These are phyloP conservation scores for Hydriomena furcata DNA, from an alignment of 2,888 invertebrate species.

Conservation along the genomic window DNA sequence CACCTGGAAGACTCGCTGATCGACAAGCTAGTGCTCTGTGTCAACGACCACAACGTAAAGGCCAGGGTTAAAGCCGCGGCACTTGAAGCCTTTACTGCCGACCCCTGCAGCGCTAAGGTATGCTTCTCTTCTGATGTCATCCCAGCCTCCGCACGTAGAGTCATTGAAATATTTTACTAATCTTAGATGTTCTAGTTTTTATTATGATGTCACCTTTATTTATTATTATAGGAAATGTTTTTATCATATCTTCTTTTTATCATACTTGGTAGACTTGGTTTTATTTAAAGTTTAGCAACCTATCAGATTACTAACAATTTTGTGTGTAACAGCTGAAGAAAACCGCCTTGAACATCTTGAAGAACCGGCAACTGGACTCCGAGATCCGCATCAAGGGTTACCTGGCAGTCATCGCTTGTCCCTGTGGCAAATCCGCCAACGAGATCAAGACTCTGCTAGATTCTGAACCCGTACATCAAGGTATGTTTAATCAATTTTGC, in stretches of 20 bases:
- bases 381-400: conserved; percentile 95
- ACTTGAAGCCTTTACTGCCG: conserved; percentile 89
- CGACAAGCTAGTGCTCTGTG: conserved; percentile 85
- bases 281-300: background rate
- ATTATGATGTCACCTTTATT: too few species aligned
- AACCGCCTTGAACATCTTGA: conserved; percentile 85
- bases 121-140: background rate
- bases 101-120: conserved; percentile 85
- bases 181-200: too few species aligned
- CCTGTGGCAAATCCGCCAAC: conserved; percentile 87
- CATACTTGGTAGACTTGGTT: too few species aligned
- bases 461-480: conserved; percentile 89
- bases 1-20: conserved; percentile 85
- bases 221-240: too few species aligned
- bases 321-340: conserved; percentile 60
- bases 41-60: conserved; percentile 83
- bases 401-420: conserved; percentile 89
- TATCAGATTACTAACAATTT: conserved; percentile 2
- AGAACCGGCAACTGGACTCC: conserved; percentile 90
- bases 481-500: conserved; percentile 40
- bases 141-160: too few species aligned
- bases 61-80: conserved; percentile 90
- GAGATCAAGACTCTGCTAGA: conserved; percentile 89
- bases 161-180: too few species aligned
- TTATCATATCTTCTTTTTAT: too few species aligned